Evolutionary conservation across 1,140 invertebrate genomes (phyloP).

Genomic region (Neodiprion fabricii): DNA sequence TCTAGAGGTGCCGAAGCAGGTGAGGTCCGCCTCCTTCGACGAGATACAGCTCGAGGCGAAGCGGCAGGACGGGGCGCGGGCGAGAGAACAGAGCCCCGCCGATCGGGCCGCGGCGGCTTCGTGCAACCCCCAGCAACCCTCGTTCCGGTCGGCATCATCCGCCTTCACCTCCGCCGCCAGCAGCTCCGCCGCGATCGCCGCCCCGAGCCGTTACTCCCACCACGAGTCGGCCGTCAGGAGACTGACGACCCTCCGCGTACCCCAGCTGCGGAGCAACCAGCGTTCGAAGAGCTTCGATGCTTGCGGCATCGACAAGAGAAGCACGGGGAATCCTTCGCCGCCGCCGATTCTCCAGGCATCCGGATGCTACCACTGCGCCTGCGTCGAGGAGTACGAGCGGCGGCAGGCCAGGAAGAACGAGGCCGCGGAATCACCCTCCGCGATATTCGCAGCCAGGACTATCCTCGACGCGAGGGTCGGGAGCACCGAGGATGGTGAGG

Average conservation of each 20-base stretch:
- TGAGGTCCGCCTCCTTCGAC: conserved; percentile 83
- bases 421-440: conserved; percentile 40
- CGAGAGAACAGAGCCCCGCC: not conserved
- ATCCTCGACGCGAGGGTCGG: conserved; percentile 32
- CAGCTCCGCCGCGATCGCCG: conserved; percentile 39
- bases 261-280: conserved; percentile 68
- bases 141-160: conserved; percentile 46
- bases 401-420: conserved; percentile 35
- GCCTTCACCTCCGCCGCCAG: conserved; percentile 21
- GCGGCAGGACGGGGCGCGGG: conserved; percentile 47
- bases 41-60: conserved; percentile 84
- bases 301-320: conserved; percentile 69
- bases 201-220: conserved; percentile 51
- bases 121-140: conserved; percentile 20
- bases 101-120: not conserved
- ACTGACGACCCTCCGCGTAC: conserved; percentile 66
- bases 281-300: conserved; percentile 82
- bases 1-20: conserved; percentile 86
- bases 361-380: conserved; percentile 57
- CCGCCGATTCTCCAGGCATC: conserved; percentile 39
- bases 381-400: conserved; percentile 56
- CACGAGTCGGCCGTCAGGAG: conserved; percentile 52
- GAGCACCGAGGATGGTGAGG: conserved; percentile 61
- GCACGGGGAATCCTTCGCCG: conserved; percentile 14
- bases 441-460: conserved; percentile 55